Conservation (phyloP, 2,888 invertebrate species). For the Bembecia ichneumoniformis region DNA sequence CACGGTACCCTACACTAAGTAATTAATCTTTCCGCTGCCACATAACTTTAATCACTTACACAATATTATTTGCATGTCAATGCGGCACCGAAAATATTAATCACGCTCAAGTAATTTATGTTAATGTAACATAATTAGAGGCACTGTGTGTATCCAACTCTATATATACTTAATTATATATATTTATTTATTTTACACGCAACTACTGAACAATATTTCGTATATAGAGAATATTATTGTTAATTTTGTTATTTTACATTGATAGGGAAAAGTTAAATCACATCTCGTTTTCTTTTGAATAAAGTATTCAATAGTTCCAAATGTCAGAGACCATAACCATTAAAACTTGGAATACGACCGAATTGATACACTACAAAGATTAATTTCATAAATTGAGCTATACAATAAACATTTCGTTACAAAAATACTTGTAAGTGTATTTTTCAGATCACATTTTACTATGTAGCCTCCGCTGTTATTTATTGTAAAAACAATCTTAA, state of each 20-base stretch:
- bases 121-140: slow-evolving; percentile 75
- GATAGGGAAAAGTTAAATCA: neutral
- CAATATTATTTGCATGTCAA: slow-evolving; percentile 5
- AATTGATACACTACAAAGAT: slow-evolving; percentile 19
- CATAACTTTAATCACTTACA: slow-evolving; percentile 12
- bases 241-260: neutral
- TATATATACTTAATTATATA: slow-evolving; percentile 50
- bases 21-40: slow-evolving; percentile 57
- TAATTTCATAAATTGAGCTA: slow-evolving; percentile 60
- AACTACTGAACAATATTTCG: slow-evolving; percentile 7
- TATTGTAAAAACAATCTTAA: too few relatives aligned
- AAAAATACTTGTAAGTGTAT: slow-evolving; percentile 67
- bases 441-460: slow-evolving; percentile 64
- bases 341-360: slow-evolving; percentile 1
- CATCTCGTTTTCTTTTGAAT: neutral
- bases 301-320: neutral
- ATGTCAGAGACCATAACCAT: neutral
- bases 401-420: slow-evolving; percentile 63
- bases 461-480: neutral
- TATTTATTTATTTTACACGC: slow-evolving; percentile 38
- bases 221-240: neutral
- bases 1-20: slow-evolving; percentile 51
- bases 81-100: slow-evolving; percentile 55
- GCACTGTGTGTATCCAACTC: slow-evolving; percentile 71
- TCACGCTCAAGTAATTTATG: slow-evolving; percentile 68